phyloP scores from a whole-genome alignment of 2,113 vertebrate genomes.

The Spilogale gracilis region DNA sequence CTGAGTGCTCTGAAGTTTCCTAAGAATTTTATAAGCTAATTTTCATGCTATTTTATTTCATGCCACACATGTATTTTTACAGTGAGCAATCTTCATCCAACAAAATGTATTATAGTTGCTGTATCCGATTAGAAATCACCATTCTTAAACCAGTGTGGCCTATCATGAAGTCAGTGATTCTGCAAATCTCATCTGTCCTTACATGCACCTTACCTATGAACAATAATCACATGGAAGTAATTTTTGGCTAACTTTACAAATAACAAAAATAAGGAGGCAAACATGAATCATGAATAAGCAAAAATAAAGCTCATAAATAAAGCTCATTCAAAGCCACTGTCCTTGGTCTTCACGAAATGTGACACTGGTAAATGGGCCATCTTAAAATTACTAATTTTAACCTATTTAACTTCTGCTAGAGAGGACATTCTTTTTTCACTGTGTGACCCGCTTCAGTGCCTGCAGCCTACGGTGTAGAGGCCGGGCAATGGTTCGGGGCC shows the following conservation, averaged over 20 bases:
- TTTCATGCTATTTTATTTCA: not conserved
- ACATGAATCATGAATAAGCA: not conserved
- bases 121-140: not conserved
- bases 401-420: not conserved
- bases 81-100: not conserved
- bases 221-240: not conserved
- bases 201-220: not conserved
- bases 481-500: conserved; percentile 59
- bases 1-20: not conserved
- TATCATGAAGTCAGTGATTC: not conserved
- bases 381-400: not conserved
- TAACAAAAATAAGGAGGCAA: not conserved
- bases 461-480: not conserved
- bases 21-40: not conserved
- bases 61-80: not conserved
- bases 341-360: not conserved
- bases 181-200: not conserved
- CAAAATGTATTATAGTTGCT: not conserved
- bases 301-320: not conserved
- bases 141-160: not conserved
- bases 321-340: not conserved
- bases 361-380: fast-evolving
- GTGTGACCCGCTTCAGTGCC: conserved; percentile 63
- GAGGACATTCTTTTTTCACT: not conserved
- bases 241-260: not conserved